Conservation (phyloP, 1,140 invertebrate species). For the Chrysopa pallens region DNA sequence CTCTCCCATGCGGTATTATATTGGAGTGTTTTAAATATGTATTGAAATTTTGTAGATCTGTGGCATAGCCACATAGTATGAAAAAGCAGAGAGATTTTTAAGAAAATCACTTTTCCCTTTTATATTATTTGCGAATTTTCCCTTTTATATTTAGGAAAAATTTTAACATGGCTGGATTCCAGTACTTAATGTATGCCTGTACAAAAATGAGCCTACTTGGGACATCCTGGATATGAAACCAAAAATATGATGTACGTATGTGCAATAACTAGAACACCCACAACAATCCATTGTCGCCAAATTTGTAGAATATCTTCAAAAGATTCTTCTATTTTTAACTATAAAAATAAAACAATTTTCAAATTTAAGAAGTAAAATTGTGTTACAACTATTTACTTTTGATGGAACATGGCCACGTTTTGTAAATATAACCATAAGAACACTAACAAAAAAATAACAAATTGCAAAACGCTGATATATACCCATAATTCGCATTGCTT, state of each 20-base stretch:
- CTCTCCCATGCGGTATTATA: too few relatives aligned
- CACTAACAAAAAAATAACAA: constrained; percentile 58
- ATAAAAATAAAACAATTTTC: constrained; percentile 4
- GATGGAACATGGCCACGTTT: constrained; percentile 14
- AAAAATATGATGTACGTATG: constrained; percentile 29
- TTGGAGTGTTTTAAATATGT: too few relatives aligned
- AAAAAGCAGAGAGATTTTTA: too few relatives aligned
- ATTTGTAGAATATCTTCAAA: constrained; percentile 27
- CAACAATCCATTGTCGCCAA: constrained; percentile 43
- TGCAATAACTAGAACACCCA: constrained; percentile 34
- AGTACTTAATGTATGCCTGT: too few relatives aligned
- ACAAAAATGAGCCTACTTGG: constrained; percentile 25
- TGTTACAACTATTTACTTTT: constrained; percentile 2
- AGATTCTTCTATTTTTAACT: constrained; percentile 11
- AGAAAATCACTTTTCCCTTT: too few relatives aligned
- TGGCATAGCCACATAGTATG: too few relatives aligned
- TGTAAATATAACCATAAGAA: constrained; percentile 37
- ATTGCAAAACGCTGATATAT: constrained; percentile 71
- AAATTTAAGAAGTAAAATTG: neutral
- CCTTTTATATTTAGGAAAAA: too few relatives aligned
- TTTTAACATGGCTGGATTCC: too few relatives aligned
- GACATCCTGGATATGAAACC: constrained; percentile 20
- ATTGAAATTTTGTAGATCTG: too few relatives aligned
- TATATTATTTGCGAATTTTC: too few relatives aligned
- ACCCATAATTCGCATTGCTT: constrained; percentile 47